A percentile compares a stretch with the other conserved stretches of the same genome.
Conservation (phyloP, 1,140 invertebrate genomes). For the Maniola jurtina region DNA sequence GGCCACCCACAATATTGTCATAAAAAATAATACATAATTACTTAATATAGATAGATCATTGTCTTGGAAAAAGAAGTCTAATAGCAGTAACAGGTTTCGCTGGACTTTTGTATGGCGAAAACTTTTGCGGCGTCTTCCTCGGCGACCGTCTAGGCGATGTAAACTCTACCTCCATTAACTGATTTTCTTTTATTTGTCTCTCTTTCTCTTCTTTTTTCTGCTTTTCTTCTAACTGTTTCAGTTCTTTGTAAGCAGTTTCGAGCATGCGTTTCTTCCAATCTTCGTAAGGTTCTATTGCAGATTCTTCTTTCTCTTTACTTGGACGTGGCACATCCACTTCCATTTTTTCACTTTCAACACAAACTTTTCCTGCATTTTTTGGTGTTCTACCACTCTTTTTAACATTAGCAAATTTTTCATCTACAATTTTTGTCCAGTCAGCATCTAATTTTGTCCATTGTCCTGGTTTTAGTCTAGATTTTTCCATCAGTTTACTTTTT, state of each 20-base stretch:
- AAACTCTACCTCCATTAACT: constrained; percentile 25
- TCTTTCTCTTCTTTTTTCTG: constrained; percentile 22
- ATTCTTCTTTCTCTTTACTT: constrained; percentile 42
- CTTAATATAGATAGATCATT: constrained; percentile 17
- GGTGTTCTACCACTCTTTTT: constrained; percentile 39
- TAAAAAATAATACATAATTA: no score
- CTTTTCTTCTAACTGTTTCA: constrained; percentile 40
- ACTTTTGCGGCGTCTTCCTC: constrained; percentile 59
- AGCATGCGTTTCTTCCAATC: constrained; percentile 61
- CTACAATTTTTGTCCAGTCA: constrained; percentile 64
- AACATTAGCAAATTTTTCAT: constrained; percentile 47
- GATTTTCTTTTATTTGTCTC: constrained; percentile 15
- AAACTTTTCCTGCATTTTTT: constrained; percentile 35
- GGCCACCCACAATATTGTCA: neutral
- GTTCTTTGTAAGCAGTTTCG: constrained; percentile 51
- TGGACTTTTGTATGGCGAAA: constrained; percentile 55
- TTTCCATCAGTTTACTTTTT: constrained; percentile 63
- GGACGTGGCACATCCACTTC: constrained; percentile 36
- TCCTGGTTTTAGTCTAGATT: constrained; percentile 54
- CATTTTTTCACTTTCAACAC: constrained; percentile 43
- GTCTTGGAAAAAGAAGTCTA: constrained; percentile 49
- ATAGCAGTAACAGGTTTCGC: constrained; percentile 39
- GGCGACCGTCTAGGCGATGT: constrained; percentile 52
- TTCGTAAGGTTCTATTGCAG: constrained; percentile 53
- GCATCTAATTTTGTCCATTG: constrained; percentile 63